Evolutionary conservation across 1,140 invertebrate genomes (phyloP).

Genomic region (Pachyrhynchus sulphureomaculatus): DNA sequence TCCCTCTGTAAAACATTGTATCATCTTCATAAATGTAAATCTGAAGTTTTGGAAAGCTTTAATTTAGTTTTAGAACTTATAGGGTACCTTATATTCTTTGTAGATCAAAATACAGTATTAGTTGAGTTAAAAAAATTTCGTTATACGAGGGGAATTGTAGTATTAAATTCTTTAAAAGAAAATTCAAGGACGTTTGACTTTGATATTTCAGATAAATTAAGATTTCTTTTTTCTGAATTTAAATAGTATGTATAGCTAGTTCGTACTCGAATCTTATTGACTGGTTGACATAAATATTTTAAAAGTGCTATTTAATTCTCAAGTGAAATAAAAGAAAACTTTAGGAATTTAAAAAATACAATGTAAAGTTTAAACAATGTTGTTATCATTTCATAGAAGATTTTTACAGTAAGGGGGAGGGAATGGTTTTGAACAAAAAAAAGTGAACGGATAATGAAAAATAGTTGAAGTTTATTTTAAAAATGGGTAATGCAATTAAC

Average conservation of each 20-base stretch:
- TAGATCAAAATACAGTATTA: slow-evolving; percentile 10
- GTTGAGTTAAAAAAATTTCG: slow-evolving; percentile 3
- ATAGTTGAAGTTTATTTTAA: too few relatives aligned
- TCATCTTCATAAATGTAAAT: slow-evolving; percentile 16
- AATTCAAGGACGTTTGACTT: slow-evolving; percentile 8
- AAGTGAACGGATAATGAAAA: too few relatives aligned
- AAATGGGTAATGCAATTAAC: too few relatives aligned
- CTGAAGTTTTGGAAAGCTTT: slow-evolving; percentile 14
- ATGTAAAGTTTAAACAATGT: too few relatives aligned
- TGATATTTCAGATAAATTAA: slow-evolving; percentile 21
- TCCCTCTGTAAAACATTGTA: slow-evolving; percentile 27
- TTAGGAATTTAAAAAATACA: too few relatives aligned
- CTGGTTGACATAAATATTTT: too few relatives aligned
- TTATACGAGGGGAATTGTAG: slow-evolving; percentile 19
- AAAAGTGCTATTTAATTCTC: too few relatives aligned
- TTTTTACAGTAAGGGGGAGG: too few relatives aligned
- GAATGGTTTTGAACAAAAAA: too few relatives aligned
- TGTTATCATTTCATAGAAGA: too few relatives aligned
- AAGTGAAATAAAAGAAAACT: too few relatives aligned
- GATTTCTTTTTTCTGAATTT: slow-evolving; percentile 13
- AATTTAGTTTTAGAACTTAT: slow-evolving; percentile 24
- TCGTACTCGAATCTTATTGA: too few relatives aligned
- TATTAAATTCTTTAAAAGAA: slow-evolving; percentile 28
- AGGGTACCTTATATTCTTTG: slow-evolving; percentile 20
- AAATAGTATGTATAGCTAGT: slow-evolving; percentile 2